phyloP scores from a whole-genome alignment of 2,797 vertebrate genomes.

The Labeo calbasu region DNA sequence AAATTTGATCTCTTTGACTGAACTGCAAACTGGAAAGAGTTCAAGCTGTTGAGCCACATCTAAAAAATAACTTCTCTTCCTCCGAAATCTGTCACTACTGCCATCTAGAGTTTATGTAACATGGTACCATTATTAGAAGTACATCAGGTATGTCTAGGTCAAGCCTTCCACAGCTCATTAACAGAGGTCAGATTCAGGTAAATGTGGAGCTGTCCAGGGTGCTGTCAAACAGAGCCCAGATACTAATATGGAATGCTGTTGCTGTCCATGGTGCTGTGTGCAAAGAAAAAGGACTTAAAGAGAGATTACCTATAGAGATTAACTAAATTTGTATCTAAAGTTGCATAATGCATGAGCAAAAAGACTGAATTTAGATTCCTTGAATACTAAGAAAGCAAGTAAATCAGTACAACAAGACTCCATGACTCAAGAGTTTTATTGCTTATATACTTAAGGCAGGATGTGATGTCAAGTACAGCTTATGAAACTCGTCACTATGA shows the following conservation, averaged over 20 bases:
- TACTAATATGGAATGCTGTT: not conserved
- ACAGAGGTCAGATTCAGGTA: not conserved
- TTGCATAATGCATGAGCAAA: not conserved
- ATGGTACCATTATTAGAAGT: not conserved
- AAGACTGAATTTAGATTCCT: not conserved
- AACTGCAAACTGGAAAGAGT: not conserved
- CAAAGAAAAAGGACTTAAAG: not conserved
- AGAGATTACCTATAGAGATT: not conserved
- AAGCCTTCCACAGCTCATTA: constrained; percentile 3
- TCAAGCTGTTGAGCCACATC: not conserved
- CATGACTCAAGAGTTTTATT: not conserved
- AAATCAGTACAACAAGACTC: not conserved
- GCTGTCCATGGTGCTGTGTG: constrained; percentile 17
- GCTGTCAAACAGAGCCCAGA: not conserved
- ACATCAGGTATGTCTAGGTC: not conserved
- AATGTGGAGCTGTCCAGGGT: not conserved
- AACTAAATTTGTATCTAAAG: not conserved
- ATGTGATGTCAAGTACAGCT: not conserved
- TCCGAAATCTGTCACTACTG: not conserved
- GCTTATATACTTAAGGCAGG: not conserved
- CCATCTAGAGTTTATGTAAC: not conserved
- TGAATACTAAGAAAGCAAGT: not conserved
- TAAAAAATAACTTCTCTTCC: not conserved
- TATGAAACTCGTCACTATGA: not conserved
- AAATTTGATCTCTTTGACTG: not conserved